These are phyloP conservation scores for Drosophila sp. DNA, from an alignment of 1,140 invertebrate species.

Conservation along the genomic window DNA sequence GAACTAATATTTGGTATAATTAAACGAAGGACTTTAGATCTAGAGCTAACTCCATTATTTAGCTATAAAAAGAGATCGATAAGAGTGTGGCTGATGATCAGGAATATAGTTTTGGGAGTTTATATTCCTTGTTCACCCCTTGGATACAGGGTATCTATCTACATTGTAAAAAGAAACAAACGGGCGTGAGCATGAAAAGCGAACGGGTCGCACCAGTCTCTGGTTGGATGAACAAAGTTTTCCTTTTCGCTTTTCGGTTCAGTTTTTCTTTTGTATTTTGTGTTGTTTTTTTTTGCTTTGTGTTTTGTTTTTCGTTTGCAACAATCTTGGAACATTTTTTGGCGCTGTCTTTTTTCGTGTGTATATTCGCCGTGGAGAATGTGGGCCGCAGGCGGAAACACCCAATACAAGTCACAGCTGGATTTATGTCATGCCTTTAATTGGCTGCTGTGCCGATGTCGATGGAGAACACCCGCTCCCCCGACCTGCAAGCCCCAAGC, in stretches of 20 bases:
- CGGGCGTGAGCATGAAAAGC: slow-evolving; percentile 77
- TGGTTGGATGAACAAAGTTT: slow-evolving; percentile 55
- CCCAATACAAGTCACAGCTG: slow-evolving; percentile 83
- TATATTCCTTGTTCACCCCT: neutral
- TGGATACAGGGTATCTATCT: slow-evolving; percentile 26
- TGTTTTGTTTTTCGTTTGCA: slow-evolving; percentile 70
- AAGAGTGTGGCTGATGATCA: too few relatives aligned
- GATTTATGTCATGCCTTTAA: slow-evolving; percentile 83
- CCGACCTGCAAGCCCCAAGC: neutral
- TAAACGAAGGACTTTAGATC: too few relatives aligned
- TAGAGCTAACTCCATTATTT: too few relatives aligned
- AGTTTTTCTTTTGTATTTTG: slow-evolving; percentile 25
- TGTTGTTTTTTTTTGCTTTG: slow-evolving; percentile 35
- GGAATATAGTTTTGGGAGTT: neutral
- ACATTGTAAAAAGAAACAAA: slow-evolving; percentile 69
- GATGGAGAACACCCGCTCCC: slow-evolving; percentile 28
- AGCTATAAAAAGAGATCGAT: too few relatives aligned
- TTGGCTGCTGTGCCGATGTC: slow-evolving; percentile 80
- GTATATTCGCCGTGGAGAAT: slow-evolving; percentile 55
- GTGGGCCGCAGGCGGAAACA: slow-evolving; percentile 82
- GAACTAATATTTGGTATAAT: too few relatives aligned
- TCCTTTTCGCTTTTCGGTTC: slow-evolving; percentile 44
- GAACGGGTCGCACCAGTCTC: slow-evolving; percentile 39
- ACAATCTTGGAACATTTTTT: slow-evolving; percentile 77
- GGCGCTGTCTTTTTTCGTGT: slow-evolving; percentile 61